These are phyloP conservation scores for Metacarcinus magister DNA, from an alignment of 2,888 invertebrate genomes.

Conservation along the genomic window DNA sequence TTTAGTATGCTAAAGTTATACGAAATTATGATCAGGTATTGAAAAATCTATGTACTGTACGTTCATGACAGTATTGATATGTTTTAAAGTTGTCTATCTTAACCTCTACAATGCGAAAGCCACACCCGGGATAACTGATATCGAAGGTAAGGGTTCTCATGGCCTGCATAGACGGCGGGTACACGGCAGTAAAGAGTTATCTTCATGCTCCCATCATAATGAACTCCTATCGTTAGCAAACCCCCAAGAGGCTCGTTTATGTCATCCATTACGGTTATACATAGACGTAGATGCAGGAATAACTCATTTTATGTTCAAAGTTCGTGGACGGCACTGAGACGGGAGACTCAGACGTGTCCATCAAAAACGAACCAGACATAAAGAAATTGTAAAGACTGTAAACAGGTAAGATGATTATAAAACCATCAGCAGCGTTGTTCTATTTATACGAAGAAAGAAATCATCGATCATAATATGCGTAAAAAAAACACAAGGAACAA, in stretches of 20 bases:
- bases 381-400: neutral
- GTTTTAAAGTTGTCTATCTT: neutral
- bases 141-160: neutral
- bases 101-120: neutral
- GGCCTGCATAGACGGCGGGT: neutral
- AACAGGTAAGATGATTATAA: neutral
- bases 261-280: neutral
- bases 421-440: neutral
- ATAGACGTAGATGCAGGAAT: neutral
- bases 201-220: neutral
- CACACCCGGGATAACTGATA: neutral
- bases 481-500: neutral
- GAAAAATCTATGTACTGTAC: no score
- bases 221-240: neutral
- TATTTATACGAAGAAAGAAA: neutral
- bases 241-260: neutral
- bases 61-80: neutral
- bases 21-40: no score
- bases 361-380: neutral
- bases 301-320: neutral
- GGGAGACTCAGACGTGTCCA: neutral
- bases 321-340: neutral
- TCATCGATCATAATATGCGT: neutral
- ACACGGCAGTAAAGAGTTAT: neutral
- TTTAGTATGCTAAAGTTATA: no score